A percentile compares a stretch with the other conserved stretches of the same genome.
Evolutionary conservation across 2,113 vertebrate genomes (phyloP).

Genomic region (Mus pahari): DNA sequence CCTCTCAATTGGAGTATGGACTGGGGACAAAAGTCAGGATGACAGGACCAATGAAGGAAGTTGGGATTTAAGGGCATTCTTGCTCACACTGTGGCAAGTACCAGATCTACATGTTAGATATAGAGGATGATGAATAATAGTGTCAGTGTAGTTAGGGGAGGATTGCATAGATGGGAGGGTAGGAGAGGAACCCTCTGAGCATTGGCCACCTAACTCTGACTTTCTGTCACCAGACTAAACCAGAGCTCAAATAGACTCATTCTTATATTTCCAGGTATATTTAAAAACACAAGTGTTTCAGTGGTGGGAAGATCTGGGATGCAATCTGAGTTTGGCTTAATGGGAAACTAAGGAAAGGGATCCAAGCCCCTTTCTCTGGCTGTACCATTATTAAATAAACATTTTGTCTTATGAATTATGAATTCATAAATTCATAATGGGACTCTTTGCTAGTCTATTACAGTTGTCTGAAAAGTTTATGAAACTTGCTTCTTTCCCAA

Average conservation of each 20-base stretch:
- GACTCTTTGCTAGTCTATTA: conserved; percentile 33
- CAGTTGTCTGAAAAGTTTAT: conserved; percentile 33
- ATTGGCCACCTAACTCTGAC: neutral
- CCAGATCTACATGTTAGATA: neutral
- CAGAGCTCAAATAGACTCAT: neutral
- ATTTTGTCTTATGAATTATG: conserved; percentile 56
- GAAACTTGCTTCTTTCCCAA: conserved; percentile 14
- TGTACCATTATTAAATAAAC: neutral
- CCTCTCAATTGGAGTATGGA: neutral
- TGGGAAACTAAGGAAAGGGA: neutral
- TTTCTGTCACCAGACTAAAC: neutral
- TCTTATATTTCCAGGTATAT: neutral
- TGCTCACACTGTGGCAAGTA: neutral
- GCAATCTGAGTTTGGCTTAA: neutral
- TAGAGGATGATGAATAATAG: neutral
- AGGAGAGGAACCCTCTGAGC: neutral
- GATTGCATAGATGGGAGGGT: too few relatives aligned
- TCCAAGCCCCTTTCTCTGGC: neutral
- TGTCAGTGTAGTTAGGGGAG: neutral
- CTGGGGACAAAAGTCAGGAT: accelerated
- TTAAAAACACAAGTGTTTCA: neutral
- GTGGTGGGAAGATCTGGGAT: neutral
- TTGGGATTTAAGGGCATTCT: neutral
- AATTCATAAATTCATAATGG: conserved; percentile 36
- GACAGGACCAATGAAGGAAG: neutral